These are phyloP conservation scores for Potorous gilbertii DNA, from an alignment of 2,797 vertebrate genomes.

Conservation along the genomic window DNA sequence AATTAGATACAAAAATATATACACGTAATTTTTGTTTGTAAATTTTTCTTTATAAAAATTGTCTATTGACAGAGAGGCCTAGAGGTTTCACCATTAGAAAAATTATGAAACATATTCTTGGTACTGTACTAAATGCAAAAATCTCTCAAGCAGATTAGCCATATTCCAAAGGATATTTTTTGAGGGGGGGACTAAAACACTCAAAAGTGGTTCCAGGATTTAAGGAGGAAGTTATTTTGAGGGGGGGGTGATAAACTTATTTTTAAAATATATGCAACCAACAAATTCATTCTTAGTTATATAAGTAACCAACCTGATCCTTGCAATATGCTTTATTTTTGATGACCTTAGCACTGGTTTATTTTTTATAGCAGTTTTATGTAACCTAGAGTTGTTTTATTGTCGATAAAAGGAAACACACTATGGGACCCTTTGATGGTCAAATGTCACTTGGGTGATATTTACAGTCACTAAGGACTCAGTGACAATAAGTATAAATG, in stretches of 20 bases:
- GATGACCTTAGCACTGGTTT: neutral
- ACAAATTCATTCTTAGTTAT: neutral
- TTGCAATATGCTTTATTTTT: conserved; percentile 29
- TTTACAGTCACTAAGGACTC: neutral
- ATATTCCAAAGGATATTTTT: neutral
- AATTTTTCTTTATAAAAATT: conserved; percentile 24
- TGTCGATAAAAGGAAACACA: neutral
- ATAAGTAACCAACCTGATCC: neutral
- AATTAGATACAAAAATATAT: neutral
- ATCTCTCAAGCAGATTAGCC: conserved; percentile 20
- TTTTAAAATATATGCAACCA: neutral
- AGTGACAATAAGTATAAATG: neutral
- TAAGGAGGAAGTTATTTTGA: neutral
- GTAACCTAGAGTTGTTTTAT: neutral
- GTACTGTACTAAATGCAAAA: neutral
- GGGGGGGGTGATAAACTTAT: conserved; percentile 4
- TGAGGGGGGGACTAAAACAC: neutral
- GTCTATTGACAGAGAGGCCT: neutral
- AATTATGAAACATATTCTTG: conserved; percentile 1
- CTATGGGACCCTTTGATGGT: neutral
- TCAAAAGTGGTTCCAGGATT: neutral
- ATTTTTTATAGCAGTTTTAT: neutral
- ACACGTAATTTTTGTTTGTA: neutral
- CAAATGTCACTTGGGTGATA: neutral
- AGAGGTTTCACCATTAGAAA: neutral